These are phyloP conservation scores for Enoplosus armatus DNA, from an alignment of 2,797 vertebrate genomes.

Conservation along the genomic window DNA sequence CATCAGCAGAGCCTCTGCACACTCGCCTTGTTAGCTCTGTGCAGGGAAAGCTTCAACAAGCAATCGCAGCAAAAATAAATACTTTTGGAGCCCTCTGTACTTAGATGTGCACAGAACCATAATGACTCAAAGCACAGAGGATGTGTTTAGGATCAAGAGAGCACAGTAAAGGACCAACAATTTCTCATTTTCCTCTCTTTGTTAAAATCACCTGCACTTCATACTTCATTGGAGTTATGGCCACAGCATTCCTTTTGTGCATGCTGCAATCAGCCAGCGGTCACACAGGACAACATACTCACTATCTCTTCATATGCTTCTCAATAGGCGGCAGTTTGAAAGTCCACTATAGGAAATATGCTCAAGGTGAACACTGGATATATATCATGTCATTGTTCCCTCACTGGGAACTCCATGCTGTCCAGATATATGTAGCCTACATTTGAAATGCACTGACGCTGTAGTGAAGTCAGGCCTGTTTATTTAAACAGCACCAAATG, in stretches of 20 bases:
- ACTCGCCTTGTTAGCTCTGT: conserved; percentile 18
- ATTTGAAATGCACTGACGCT: too few relatives aligned
- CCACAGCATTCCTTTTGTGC: background rate
- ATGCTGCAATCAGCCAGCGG: background rate
- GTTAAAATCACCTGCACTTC: background rate
- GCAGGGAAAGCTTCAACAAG: conserved; percentile 26
- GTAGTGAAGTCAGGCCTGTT: background rate
- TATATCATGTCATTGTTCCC: background rate
- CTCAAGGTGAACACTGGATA: background rate
- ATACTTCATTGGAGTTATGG: too few relatives aligned
- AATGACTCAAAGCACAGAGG: background rate
- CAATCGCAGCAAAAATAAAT: background rate
- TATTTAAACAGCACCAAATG: background rate
- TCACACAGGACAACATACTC: background rate
- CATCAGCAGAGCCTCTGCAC: conserved; percentile 53
- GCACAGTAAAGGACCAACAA: background rate
- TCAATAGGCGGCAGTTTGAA: background rate
- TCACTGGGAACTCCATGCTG: background rate
- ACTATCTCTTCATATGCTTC: background rate
- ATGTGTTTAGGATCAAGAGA: conserved; percentile 8
- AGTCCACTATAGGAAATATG: background rate
- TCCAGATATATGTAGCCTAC: background rate
- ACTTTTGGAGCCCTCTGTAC: background rate
- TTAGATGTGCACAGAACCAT: conserved; percentile 4
- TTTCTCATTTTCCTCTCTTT: background rate